Percentiles rank a stretch among this genome's conserved stretches.
Evolutionary conservation across 2,797 vertebrate genomes (phyloP).

Genomic region (Buphagus erythrorhynchus): DNA sequence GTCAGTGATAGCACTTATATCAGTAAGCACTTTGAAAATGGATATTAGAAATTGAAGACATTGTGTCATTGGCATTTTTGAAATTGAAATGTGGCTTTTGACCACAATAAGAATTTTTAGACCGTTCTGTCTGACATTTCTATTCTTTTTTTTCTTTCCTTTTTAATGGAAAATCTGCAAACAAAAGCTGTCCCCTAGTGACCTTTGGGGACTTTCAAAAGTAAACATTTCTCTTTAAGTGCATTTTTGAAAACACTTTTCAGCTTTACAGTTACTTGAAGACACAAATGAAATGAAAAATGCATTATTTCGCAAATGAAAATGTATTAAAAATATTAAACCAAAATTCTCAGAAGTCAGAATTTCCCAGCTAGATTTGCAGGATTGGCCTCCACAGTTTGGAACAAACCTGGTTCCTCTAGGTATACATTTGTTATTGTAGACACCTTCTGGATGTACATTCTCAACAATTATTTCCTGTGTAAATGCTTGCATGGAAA

Average conservation of each 20-base stretch:
- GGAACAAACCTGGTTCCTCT: neutral
- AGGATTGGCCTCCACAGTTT: neutral
- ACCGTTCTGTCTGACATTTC: neutral
- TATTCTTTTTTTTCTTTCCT: neutral
- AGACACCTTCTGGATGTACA: neutral
- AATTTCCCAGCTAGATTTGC: neutral
- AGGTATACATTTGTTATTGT: neutral
- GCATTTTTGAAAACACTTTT: neutral
- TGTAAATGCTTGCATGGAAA: neutral
- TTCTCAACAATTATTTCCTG: neutral
- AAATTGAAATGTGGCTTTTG: conserved; percentile 6
- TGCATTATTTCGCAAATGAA: neutral
- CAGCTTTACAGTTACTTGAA: neutral
- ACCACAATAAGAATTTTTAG: conserved; percentile 13
- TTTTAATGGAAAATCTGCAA: neutral
- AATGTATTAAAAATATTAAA: neutral
- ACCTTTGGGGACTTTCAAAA: neutral
- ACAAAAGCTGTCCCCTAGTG: neutral
- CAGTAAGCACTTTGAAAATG: neutral
- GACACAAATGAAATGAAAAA: neutral
- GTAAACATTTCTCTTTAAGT: neutral
- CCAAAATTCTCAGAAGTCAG: neutral
- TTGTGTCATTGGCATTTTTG: neutral
- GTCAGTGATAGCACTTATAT: neutral
- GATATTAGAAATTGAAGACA: neutral